Percentiles rank a stretch among this genome's conserved stretches.
Evolutionary conservation across 2,888 invertebrate genomes (phyloP).

Genomic region (Scaptomyza caliginosa): DNA sequence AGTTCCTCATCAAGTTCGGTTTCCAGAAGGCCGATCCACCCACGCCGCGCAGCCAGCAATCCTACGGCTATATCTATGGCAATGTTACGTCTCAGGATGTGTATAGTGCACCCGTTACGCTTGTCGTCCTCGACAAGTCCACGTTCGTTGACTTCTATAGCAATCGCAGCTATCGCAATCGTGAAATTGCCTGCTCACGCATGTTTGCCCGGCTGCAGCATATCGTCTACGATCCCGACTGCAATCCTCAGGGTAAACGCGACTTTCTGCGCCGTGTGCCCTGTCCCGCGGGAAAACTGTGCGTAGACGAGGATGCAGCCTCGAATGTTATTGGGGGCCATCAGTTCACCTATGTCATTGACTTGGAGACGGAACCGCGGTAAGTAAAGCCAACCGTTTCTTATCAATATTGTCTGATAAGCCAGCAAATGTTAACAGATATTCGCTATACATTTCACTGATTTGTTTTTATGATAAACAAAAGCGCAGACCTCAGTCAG

Average conservation of each 20-base stretch:
- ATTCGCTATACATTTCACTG: background rate
- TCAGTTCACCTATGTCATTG: conserved; percentile 97
- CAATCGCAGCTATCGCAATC: conserved; percentile 88
- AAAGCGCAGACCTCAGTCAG: background rate
- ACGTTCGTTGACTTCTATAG: conserved; percentile 96
- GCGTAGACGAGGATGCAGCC: conserved; percentile 93
- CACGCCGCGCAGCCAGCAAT: conserved; percentile 88
- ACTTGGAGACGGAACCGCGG: conserved; percentile 95
- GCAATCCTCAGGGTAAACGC: conserved; percentile 86
- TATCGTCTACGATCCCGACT: conserved; percentile 93
- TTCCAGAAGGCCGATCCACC: conserved; percentile 96
- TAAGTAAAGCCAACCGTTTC: conserved; percentile 84
- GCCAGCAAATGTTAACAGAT: background rate
- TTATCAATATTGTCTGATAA: conserved; percentile 32
- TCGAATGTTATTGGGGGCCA: conserved; percentile 93
- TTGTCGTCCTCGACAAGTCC: conserved; percentile 95
- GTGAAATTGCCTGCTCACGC: conserved; percentile 90
- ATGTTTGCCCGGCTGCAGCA: conserved; percentile 94
- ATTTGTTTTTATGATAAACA: background rate
- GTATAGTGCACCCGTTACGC: conserved; percentile 88
- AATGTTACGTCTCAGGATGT: conserved; percentile 92
- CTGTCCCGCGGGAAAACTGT: conserved; percentile 90
- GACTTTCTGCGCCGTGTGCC: conserved; percentile 93
- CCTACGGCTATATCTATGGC: conserved; percentile 98
- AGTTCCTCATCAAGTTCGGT: conserved; percentile 97